Evolutionary conservation across 2,888 invertebrate genomes (phyloP), one percentile per base, ranked within the genome.

Genomic region (Dynastes maya): DNA sequence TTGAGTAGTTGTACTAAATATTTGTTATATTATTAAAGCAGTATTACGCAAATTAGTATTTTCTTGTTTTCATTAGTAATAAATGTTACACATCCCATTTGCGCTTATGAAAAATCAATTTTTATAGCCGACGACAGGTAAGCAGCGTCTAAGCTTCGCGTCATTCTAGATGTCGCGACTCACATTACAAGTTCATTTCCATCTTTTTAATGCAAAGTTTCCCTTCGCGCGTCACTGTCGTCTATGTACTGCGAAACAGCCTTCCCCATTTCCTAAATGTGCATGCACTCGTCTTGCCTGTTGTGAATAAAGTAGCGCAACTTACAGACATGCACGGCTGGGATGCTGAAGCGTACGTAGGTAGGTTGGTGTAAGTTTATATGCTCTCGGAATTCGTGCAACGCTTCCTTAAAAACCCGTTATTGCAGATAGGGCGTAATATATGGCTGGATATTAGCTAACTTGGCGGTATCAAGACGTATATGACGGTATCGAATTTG

Each of bases 221-320:
- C 22, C 16, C 55, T 16, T 8, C 8, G 3, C 16, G 22, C 8
- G 55, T 8, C 55, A 11, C 2, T 27, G 55, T 58, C 55, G 22
- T 22, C 55, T 9, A 22, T 5, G 22, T 58, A 58, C 22, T 58
- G 5, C 55, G 22, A 58, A 58, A 58, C 22, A 22, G 5, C 22
- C n/a, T 58, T 27, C 45, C 55, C 27, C 55, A 22, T 58, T 58
- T 58, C 22, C 55, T 58, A 58, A 55, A 55, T 55, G 55, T 53
- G n/a, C 16, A 55, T 55, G 6, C 55, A 55, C 55, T 55, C 55
- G 22, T 27, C 1, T 22, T 58, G 55, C 22, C 8, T 22, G 2
- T 45, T 45, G 22, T 22, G 55, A 22, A 3, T n/a, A 58, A 58
- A 27, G 1, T 58, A 22, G 55, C 27, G 55, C 22, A 27, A 53